A percentile compares a stretch with the other conserved stretches of the same genome.
These are phyloP conservation scores for Eulacestoma nigropectus DNA, from an alignment of 2,113 vertebrate genomes.

Conservation along the genomic window DNA sequence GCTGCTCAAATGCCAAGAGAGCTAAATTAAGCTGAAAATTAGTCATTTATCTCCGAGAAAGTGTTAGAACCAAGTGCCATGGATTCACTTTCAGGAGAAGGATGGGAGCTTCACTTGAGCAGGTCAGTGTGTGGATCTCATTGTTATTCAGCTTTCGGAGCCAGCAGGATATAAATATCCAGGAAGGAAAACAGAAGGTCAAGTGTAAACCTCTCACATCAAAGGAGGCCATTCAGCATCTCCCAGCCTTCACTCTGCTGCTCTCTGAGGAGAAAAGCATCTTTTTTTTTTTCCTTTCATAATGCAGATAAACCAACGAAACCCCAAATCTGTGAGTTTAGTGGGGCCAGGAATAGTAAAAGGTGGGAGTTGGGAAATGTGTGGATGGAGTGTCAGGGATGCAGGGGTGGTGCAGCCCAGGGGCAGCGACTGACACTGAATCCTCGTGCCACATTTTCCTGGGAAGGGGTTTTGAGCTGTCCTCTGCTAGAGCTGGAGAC, in stretches of 20 bases:
- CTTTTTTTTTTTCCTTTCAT: neutral
- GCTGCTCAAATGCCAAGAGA: neutral
- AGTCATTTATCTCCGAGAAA: neutral
- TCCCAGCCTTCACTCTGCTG: neutral
- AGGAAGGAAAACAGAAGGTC: conserved; percentile 13
- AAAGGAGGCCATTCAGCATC: neutral
- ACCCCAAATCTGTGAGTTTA: neutral
- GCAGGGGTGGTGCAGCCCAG: neutral
- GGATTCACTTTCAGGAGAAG: neutral
- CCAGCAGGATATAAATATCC: neutral
- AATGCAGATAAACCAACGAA: neutral
- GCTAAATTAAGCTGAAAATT: neutral
- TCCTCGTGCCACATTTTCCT: neutral
- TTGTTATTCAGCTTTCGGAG: neutral
- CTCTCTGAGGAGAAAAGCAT: neutral
- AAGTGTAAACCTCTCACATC: neutral
- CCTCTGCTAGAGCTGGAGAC: neutral
- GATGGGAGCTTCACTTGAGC: neutral
- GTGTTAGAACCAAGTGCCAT: neutral
- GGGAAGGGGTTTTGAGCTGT: neutral
- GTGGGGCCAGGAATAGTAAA: neutral
- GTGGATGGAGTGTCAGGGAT: neutral
- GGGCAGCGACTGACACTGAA: neutral
- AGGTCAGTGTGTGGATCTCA: neutral
- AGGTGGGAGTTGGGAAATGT: neutral